These are phyloP conservation scores for Neodiprion pinetum DNA, from an alignment of 1,140 invertebrate species.

Conservation along the genomic window DNA sequence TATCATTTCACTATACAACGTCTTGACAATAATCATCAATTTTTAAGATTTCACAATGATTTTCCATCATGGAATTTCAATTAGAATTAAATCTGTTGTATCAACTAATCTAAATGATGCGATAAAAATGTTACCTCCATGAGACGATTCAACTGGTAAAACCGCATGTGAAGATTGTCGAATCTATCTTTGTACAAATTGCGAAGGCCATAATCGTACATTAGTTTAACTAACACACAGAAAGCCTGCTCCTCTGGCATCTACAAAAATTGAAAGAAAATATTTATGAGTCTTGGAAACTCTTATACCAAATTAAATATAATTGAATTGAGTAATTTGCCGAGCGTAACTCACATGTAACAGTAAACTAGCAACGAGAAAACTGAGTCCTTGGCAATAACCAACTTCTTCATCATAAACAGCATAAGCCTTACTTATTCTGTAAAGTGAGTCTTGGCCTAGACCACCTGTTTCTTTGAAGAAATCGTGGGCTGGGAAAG, in stretches of 20 bases:
- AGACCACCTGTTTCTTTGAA: conserved; percentile 91
- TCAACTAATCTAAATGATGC: neutral
- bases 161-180: conserved; percentile 91
- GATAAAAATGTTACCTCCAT: conserved; percentile 75
- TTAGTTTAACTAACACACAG: conserved; percentile 93
- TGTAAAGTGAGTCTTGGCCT: conserved; percentile 95
- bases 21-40: too few species aligned
- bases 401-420: conserved; percentile 97
- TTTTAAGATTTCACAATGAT: too few species aligned
- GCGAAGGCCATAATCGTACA: conserved; percentile 95
- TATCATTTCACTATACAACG: too few species aligned
- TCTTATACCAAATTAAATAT: conserved; percentile 17
- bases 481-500: conserved; percentile 98
- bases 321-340: conserved; percentile 12
- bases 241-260: conserved; percentile 99
- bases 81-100: neutral
- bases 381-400: conserved; percentile 98
- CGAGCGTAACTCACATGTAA: conserved; percentile 80
- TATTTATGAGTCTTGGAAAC: conserved; percentile 3
- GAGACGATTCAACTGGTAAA: conserved; percentile 96
- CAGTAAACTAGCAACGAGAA: conserved; percentile 92
- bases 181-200: conserved; percentile 97
- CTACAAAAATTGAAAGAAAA: conserved; percentile 62
- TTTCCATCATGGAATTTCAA: too few species aligned
- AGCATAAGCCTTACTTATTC: conserved; percentile 96